These are phyloP conservation scores for Natator depressus DNA, from an alignment of 2,113 vertebrate species.

Conservation along the genomic window DNA sequence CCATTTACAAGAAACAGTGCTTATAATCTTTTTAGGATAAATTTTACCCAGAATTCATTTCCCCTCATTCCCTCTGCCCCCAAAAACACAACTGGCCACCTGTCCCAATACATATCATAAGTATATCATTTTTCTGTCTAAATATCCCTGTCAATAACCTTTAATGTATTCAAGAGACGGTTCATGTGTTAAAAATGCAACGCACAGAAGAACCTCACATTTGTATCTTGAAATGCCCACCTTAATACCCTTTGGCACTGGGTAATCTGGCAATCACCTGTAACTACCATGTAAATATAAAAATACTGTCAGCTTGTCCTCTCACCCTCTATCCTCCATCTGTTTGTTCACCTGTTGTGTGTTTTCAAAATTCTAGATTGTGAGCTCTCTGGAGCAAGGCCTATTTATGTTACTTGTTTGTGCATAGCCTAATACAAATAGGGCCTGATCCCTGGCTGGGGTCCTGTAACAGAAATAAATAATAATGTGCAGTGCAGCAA, in stretches of 20 bases:
- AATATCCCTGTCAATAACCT: neutral
- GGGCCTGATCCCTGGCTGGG: neutral
- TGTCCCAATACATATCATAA: neutral
- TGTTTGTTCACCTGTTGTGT: neutral
- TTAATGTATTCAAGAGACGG: neutral
- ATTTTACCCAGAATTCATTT: neutral
- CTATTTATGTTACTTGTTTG: neutral
- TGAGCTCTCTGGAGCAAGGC: accelerated
- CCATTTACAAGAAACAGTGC: neutral
- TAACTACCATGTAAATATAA: neutral
- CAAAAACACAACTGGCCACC: neutral
- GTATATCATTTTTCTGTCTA: neutral
- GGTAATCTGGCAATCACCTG: neutral
- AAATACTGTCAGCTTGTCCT: neutral
- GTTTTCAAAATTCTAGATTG: neutral
- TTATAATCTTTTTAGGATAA: neutral
- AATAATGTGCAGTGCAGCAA: neutral
- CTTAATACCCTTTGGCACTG: accelerated
- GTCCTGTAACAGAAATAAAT: neutral
- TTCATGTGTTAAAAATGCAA: accelerated
- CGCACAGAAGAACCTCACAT: neutral
- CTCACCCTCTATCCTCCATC: neutral
- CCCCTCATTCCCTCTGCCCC: neutral
- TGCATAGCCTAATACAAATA: accelerated
- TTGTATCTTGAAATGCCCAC: neutral